phyloP scores from a whole-genome alignment of 1,140 invertebrate genomes.

The Drosophila lini region DNA sequence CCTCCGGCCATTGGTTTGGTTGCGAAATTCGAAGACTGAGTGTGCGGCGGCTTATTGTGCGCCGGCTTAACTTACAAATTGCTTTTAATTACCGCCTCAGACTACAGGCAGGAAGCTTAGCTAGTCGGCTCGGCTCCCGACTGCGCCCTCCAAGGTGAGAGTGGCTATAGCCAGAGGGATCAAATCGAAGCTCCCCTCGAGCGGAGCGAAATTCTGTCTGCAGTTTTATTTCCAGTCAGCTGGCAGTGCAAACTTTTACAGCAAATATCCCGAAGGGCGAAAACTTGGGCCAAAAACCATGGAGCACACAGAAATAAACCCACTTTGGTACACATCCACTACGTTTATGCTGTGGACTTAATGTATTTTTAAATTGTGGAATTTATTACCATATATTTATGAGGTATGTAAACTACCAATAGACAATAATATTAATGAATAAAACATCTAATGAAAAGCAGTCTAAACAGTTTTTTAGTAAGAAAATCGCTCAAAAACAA shows the following conservation, averaged over 20 bases:
- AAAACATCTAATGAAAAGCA: neutral
- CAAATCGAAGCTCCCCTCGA: conserved; percentile 27
- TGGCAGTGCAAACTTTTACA: conserved; percentile 28
- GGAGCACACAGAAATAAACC: conserved; percentile 10
- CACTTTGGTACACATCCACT: neutral
- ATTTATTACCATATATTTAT: neutral
- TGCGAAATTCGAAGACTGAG: conserved; percentile 6
- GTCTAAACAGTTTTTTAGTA: neutral
- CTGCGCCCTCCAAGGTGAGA: conserved; percentile 22
- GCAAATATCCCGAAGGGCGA: conserved; percentile 48
- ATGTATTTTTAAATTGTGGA: neutral
- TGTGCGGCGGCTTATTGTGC: conserved; percentile 14
- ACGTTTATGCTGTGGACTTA: conserved; percentile 3
- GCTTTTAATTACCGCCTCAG: conserved; percentile 38
- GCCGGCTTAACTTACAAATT: conserved; percentile 38
- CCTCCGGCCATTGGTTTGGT: conserved; percentile 7
- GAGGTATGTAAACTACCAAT: neutral
- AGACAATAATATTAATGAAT: neutral
- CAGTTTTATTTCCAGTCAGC: conserved; percentile 41
- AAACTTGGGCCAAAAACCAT: conserved; percentile 37
- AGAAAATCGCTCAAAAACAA: neutral
- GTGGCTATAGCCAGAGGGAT: conserved; percentile 10
- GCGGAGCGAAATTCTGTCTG: conserved; percentile 17
- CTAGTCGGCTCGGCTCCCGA: neutral
- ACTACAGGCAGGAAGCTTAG: conserved; percentile 5